Evolutionary conservation across 2,797 vertebrate genomes (phyloP).

Genomic region (Pseudopleuronectes americanus): DNA sequence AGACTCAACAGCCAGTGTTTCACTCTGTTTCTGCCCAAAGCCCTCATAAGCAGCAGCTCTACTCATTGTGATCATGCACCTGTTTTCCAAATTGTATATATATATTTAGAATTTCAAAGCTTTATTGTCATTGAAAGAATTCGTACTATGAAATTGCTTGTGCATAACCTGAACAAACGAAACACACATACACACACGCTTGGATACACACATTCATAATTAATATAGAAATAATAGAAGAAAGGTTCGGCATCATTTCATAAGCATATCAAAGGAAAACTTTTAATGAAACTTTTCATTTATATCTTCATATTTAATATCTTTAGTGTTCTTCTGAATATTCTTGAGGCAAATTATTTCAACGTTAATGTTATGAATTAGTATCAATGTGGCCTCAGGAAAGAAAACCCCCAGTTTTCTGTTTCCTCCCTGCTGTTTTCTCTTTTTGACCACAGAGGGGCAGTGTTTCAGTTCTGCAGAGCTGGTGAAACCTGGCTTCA

Average conservation of each 20-base stretch:
- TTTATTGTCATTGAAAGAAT: no score
- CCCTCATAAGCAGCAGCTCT: neutral
- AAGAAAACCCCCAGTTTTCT: neutral
- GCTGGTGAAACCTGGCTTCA: conserved; percentile 32
- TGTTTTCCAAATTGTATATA: neutral
- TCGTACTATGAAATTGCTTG: no score
- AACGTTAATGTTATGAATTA: neutral
- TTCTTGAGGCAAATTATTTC: neutral
- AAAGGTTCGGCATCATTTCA: no score
- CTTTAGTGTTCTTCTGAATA: neutral
- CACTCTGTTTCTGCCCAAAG: conserved; percentile 12
- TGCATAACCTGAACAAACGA: no score
- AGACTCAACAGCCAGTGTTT: conserved; percentile 1
- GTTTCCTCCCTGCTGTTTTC: conserved; percentile 18
- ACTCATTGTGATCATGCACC: conserved; percentile 1
- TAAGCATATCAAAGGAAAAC: neutral
- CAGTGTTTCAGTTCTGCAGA: conserved; percentile 57
- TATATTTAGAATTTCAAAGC: no score
- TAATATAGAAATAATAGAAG: no score
- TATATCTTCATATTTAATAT: neutral
- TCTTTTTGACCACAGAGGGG: conserved; percentile 74
- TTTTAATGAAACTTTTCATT: neutral
- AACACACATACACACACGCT: no score
- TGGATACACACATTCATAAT: no score
- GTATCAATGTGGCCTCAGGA: neutral